Conservation (phyloP, 1,140 invertebrate species). For the Telenomus remus region DNA sequence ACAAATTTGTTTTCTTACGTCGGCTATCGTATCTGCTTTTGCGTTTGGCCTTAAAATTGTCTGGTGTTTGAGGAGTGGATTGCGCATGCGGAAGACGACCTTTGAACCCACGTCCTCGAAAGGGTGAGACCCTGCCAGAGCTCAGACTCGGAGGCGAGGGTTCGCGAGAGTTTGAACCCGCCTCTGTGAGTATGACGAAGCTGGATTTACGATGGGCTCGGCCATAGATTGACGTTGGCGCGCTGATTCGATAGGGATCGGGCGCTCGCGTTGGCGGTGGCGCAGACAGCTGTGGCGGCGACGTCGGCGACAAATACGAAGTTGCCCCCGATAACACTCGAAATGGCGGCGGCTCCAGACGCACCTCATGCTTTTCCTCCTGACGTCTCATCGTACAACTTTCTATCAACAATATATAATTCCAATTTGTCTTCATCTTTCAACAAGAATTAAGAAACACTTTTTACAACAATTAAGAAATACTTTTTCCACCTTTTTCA, state of each 20-base stretch:
- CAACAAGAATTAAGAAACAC: too few relatives aligned
- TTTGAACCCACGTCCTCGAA: conserved; percentile 78
- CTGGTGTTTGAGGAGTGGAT: conserved; percentile 67
- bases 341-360: conserved; percentile 61
- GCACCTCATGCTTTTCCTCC: conserved; percentile 61
- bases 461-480: too few relatives aligned
- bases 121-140: conserved; percentile 76
- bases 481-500: too few relatives aligned
- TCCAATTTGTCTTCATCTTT: too few relatives aligned
- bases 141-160: conserved; percentile 63
- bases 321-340: conserved; percentile 64
- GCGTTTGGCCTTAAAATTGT: conserved; percentile 36
- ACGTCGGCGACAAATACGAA: conserved; percentile 48
- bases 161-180: conserved; percentile 65
- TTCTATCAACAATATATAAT: conserved; percentile 10
- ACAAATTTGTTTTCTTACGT: conserved; percentile 59
- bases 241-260: conserved; percentile 70
- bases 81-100: conserved; percentile 71
- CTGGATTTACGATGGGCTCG: conserved; percentile 70
- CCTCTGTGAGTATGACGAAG: conserved; percentile 79
- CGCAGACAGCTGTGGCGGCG: conserved; percentile 63
- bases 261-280: conserved; percentile 70
- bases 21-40: conserved; percentile 58
- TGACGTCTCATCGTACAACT: conserved; percentile 60
- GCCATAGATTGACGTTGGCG: conserved; percentile 56